phyloP scores from a whole-genome alignment of 2,113 vertebrate genomes.

The Bubo bubo region DNA sequence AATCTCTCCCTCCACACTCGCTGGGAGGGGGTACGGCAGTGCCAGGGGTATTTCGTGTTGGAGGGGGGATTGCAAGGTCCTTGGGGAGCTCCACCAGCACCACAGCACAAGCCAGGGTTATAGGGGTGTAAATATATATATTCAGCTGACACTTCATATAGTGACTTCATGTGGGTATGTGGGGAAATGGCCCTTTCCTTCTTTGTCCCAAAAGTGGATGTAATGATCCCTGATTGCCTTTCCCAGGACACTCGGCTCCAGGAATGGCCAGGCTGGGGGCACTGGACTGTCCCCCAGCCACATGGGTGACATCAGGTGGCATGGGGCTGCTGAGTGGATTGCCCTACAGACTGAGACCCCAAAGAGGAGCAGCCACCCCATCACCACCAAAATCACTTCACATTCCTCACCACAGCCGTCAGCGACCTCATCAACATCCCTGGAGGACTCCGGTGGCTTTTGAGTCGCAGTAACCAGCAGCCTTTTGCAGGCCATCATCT shows the following conservation, averaged over 20 bases:
- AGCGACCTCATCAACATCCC: rapidly evolving
- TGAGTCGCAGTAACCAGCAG: neutral
- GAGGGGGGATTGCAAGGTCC: neutral
- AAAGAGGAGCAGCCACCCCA: neutral
- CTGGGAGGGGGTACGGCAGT: rapidly evolving
- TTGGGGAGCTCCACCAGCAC: neutral
- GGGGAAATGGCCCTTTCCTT: neutral
- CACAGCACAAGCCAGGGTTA: neutral
- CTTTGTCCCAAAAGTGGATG: neutral
- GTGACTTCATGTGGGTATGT: rapidly evolving
- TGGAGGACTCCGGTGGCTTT: neutral
- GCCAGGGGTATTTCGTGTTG: neutral
- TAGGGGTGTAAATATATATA: neutral
- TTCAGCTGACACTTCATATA: neutral
- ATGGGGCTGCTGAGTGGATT: neutral
- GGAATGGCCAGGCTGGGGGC: neutral
- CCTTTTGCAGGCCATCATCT: neutral
- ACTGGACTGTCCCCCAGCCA: neutral
- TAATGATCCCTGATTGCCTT: neutral
- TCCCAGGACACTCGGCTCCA: neutral
- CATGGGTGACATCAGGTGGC: rapidly evolving
- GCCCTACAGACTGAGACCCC: neutral
- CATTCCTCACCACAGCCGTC: neutral
- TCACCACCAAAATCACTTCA: neutral
- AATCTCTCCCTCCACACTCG: neutral